phyloP scores from a whole-genome alignment of 1,140 invertebrate genomes.

The Brachionus plicatilis region DNA sequence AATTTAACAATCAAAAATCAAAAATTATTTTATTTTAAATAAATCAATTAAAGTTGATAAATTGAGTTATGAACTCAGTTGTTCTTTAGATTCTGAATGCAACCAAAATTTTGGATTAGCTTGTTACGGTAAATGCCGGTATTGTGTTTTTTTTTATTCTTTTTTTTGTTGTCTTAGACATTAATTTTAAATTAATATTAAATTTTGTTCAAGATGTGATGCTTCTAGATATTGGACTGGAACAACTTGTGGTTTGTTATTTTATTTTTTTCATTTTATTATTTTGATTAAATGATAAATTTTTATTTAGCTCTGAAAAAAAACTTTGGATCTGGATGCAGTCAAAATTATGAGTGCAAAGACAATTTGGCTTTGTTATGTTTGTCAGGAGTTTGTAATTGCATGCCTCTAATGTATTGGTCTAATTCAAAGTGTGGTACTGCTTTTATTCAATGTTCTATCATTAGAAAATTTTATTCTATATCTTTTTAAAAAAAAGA shows the following conservation, averaged over 20 bases:
- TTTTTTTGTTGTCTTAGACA: not conserved
- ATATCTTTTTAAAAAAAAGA: not conserved
- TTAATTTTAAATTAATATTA: not conserved
- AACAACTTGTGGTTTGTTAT: not conserved
- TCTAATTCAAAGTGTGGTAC: not conserved
- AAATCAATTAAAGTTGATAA: not conserved
- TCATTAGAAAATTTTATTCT: not conserved
- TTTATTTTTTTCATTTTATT: not conserved
- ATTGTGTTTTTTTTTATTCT: not conserved
- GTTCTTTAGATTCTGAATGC: not conserved
- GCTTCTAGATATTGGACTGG: not conserved
- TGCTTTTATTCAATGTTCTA: not conserved
- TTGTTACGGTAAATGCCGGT: not conserved
- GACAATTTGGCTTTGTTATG: not conserved
- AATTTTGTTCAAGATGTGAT: not conserved
- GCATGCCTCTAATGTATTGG: constrained; percentile 23
- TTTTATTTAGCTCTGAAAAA: not conserved
- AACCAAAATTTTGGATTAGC: not conserved
- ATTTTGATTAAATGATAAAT: too few relatives aligned
- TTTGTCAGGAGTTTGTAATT: not conserved
- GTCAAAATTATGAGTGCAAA: not conserved
- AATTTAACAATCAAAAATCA: not conserved
- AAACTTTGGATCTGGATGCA: not conserved
- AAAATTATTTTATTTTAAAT: not conserved
- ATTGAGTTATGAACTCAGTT: not conserved